These are phyloP conservation scores for Rhagonycha lutea DNA, from an alignment of 2,888 invertebrate species.

Conservation along the genomic window DNA sequence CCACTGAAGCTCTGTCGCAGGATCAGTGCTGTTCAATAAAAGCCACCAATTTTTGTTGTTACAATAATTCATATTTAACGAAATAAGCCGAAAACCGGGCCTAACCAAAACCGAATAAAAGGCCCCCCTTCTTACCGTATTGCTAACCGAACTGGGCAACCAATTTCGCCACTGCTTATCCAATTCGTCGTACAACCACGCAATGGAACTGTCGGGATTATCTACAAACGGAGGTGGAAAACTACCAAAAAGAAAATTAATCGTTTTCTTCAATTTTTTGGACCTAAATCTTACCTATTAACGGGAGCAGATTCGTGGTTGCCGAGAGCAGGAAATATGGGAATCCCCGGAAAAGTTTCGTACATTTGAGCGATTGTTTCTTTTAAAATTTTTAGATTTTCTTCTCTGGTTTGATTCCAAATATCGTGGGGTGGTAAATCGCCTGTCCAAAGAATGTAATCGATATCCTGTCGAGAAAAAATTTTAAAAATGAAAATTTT, in stretches of 20 bases:
- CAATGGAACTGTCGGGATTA: conserved; percentile 78
- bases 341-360: conserved; percentile 86
- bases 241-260: conserved; percentile 56
- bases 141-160: conserved; percentile 86
- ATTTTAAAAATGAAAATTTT: background rate
- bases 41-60: conserved; percentile 97
- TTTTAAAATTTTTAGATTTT: conserved; percentile 82
- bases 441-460: conserved; percentile 95
- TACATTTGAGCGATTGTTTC: conserved; percentile 86
- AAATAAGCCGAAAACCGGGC: conserved; percentile 88
- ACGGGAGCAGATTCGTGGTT: conserved; percentile 97
- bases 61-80: conserved; percentile 96
- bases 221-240: conserved; percentile 87
- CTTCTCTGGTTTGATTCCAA: conserved; percentile 89
- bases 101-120: conserved; percentile 90
- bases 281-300: conserved; percentile 69
- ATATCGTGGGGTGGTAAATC: conserved; percentile 96
- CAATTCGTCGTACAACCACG: conserved; percentile 91
- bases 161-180: conserved; percentile 90
- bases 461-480: conserved; percentile 72
- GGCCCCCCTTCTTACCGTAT: conserved; percentile 84
- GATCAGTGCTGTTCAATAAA: conserved; percentile 92
- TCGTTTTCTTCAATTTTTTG: background rate
- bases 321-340: conserved; percentile 92
- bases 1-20: conserved; percentile 94